Conservation (phyloP, 2,113 vertebrate species). For the Microtus pennsylvanicus region DNA sequence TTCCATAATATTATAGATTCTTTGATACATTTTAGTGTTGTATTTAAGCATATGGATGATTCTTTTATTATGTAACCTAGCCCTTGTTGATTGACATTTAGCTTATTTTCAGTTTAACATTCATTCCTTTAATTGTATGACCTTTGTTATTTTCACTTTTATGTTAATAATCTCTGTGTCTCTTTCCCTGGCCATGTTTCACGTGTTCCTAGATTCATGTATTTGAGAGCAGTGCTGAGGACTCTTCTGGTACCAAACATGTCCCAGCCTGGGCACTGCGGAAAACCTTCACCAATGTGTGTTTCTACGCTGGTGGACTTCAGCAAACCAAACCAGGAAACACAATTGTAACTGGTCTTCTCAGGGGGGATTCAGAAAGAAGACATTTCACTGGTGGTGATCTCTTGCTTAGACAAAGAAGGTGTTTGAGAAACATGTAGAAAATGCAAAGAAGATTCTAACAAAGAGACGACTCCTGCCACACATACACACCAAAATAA, state of each 20-base stretch:
- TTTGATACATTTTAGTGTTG: neutral
- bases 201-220: neutral
- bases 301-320: neutral
- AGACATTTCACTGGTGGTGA: neutral
- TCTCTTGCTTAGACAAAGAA: neutral
- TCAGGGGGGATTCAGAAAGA: neutral
- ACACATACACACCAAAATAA: neutral
- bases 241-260: no score
- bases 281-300: neutral
- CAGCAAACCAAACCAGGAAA: neutral
- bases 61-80: neutral
- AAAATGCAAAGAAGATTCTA: neutral
- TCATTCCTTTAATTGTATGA: neutral
- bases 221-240: neutral
- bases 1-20: neutral
- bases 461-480: neutral
- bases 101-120: neutral
- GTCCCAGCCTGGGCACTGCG: no score
- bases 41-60: neutral
- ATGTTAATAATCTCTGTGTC: neutral
- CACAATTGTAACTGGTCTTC: no score
- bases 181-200: neutral
- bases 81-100: neutral
- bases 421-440: neutral
- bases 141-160: no score